phyloP scores from a whole-genome alignment of 2,888 invertebrate genomes.

The Agriopis marginaria region DNA sequence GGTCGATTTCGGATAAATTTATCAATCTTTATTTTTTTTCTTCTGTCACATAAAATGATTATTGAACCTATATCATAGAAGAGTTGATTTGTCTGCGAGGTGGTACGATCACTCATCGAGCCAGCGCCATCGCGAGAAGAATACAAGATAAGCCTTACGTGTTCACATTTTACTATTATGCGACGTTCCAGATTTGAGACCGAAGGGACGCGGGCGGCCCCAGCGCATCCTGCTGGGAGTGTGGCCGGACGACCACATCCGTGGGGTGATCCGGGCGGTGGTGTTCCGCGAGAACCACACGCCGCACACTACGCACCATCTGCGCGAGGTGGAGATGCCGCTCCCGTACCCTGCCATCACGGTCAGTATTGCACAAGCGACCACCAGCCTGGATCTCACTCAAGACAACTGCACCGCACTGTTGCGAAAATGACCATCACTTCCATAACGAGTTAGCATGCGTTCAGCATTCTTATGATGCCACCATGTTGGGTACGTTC shows the following conservation, averaged over 20 bases:
- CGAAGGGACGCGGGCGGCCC: conserved; percentile 96
- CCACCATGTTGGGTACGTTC: background rate
- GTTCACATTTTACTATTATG: conserved; percentile 84
- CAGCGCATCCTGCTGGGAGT: conserved; percentile 96
- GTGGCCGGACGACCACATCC: conserved; percentile 97
- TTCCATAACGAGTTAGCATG: background rate
- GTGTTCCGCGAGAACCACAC: conserved; percentile 94
- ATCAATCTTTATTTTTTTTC: background rate
- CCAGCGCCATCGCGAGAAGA: conserved; percentile 11
- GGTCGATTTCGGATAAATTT: background rate
- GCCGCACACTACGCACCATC: conserved; percentile 90
- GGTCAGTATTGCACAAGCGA: conserved; percentile 72
- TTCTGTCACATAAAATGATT: background rate
- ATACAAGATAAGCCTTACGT: conserved; percentile 54
- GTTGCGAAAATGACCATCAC: background rate
- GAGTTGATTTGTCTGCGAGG: background rate
- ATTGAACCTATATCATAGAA: background rate
- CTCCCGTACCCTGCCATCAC: conserved; percentile 76
- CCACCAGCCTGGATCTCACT: background rate
- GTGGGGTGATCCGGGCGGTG: conserved; percentile 96
- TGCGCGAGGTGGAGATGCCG: conserved; percentile 89
- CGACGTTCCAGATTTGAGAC: conserved; percentile 91
- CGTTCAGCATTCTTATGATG: background rate
- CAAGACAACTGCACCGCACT: conserved; percentile 1
- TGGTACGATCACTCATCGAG: conserved; percentile 18